Percentiles rank a stretch among this genome's conserved stretches.
Evolutionary conservation across 2,113 vertebrate species (phyloP).

Genomic region (Brachyhypopomus occidentalis): DNA sequence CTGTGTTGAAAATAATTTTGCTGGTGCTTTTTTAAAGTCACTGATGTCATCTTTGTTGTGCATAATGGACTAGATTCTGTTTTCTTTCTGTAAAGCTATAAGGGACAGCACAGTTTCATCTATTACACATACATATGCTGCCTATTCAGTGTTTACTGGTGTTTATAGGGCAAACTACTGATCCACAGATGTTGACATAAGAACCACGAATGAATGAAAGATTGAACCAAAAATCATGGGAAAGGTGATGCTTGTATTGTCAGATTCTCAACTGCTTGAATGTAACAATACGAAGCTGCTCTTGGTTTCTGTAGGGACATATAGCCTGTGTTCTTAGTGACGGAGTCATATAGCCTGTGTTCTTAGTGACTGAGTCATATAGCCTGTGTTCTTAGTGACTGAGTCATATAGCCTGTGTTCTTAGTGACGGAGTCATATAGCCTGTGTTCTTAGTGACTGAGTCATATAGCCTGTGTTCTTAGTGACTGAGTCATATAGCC

Average conservation of each 20-base stretch:
- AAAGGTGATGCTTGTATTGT: background rate
- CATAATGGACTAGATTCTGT: background rate
- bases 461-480: too few species aligned
- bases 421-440: too few species aligned
- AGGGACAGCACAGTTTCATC: too few species aligned
- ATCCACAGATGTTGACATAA: background rate
- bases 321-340: too few species aligned
- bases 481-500: too few species aligned
- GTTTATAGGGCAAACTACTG: background rate
- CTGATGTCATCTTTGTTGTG: conserved; percentile 46
- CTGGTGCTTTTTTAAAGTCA: conserved; percentile 49
- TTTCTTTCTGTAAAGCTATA: background rate
- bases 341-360: too few species aligned
- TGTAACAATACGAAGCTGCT: background rate
- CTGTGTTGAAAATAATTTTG: background rate
- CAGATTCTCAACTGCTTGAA: background rate
- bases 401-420: too few species aligned
- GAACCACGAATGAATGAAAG: background rate
- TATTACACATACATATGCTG: background rate
- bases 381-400: too few species aligned
- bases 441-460: too few species aligned
- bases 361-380: too few species aligned
- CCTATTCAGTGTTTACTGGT: background rate
- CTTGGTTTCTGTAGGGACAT: too few species aligned
- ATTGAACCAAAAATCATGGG: background rate